These are phyloP conservation scores for Tachypleus tridentatus DNA, from an alignment of 1,140 invertebrate genomes.

Conservation along the genomic window DNA sequence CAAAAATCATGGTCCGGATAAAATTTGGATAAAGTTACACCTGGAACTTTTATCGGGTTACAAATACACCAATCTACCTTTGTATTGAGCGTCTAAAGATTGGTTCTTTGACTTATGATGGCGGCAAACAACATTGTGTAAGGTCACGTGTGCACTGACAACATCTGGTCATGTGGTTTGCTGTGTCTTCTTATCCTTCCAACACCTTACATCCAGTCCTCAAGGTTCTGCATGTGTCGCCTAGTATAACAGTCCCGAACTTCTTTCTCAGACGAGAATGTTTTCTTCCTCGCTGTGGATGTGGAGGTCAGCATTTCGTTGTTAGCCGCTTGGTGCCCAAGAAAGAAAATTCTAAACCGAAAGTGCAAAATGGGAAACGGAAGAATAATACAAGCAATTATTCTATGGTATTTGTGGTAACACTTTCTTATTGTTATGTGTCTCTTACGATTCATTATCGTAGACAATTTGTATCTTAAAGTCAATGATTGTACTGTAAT, in stretches of 20 bases:
- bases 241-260: constrained; percentile 7
- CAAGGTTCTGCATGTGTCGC: constrained; percentile 16
- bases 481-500: too few relatives aligned
- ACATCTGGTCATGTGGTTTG: constrained; percentile 16
- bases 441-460: too few relatives aligned
- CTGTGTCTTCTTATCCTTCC: constrained; percentile 14
- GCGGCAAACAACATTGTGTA: background rate
- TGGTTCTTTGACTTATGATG: background rate
- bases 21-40: too few relatives aligned
- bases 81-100: background rate
- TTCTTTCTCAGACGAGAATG: constrained; percentile 11
- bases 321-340: constrained; percentile 1
- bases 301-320: constrained; percentile 12
- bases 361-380: too few relatives aligned
- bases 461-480: too few relatives aligned
- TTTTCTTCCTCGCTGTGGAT: constrained; percentile 11
- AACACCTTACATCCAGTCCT: constrained; percentile 17
- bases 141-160: background rate
- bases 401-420: too few relatives aligned
- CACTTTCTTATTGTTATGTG: too few relatives aligned
- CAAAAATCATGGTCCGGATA: too few relatives aligned
- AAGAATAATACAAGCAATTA: too few relatives aligned
- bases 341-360: too few relatives aligned
- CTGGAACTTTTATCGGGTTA: too few relatives aligned
- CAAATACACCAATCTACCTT: too few relatives aligned